phyloP scores from a whole-genome alignment of 2,797 vertebrate genomes.

The Squalus acanthias region DNA sequence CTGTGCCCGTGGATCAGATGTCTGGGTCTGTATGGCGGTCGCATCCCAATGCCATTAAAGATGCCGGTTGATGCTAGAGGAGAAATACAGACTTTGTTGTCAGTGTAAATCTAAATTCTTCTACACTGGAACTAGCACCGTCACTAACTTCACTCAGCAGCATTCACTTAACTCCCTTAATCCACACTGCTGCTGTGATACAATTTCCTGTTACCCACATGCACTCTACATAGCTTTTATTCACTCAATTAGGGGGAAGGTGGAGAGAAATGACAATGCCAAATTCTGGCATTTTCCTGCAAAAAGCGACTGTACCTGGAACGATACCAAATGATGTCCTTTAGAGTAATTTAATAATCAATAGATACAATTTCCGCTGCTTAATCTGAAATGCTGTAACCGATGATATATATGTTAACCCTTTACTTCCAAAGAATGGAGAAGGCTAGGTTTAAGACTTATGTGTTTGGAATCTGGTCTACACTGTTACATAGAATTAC shows the following conservation, averaged over 20 bases:
- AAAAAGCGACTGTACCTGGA: background rate
- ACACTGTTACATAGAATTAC: background rate
- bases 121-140: background rate
- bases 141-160: background rate
- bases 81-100: background rate
- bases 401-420: background rate
- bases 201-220: background rate
- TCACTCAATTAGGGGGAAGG: background rate
- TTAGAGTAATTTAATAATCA: background rate
- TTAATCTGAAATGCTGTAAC: background rate
- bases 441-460: background rate
- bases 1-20: background rate
- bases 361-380: background rate
- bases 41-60: background rate
- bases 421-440: background rate
- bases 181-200: no score
- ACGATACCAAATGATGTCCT: background rate
- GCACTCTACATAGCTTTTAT: background rate
- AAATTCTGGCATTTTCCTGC: background rate
- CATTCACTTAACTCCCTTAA: background rate
- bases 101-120: background rate
- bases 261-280: background rate
- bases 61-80: background rate
- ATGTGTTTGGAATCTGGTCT: background rate
- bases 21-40: background rate